Evolutionary conservation across 2,888 invertebrate species (phyloP), one percentile per base, ranked within the genome.

Genomic region (Invenusta paracnida): DNA sequence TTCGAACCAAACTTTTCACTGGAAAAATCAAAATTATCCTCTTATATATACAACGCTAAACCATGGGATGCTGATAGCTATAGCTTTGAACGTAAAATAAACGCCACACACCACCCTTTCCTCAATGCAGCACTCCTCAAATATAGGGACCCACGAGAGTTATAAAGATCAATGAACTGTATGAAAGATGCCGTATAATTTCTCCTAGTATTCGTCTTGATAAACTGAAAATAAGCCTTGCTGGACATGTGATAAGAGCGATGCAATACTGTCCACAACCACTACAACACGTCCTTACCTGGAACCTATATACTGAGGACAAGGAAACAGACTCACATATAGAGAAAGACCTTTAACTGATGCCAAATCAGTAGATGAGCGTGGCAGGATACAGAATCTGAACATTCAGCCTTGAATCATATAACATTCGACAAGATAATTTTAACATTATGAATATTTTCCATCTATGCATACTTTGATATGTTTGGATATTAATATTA

Each of bases 151-250:
- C n/a, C n/a, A 73, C 73, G 2, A 73, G 73, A 73, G 23, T 73
- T 73, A 73, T 23, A 73, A 73, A 73, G n/a, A n/a, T n/a, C 73
- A 5, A 73, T 13, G 27, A 73, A 73, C 73, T 23, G 2, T 73
- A 73, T n/a, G 17, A 73, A 73, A 73, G 73, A n/a, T n/a, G 25
- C 25, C 17, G 73, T 5, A n/a, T 73, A 73, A 73, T 23, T 73
- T 23, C 73, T 73, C 73, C 73, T 73, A 73, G 73, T 48, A 73
- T 5, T 73, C 27, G 73, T 23, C 73, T 73, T 73, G 73, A 73
- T 2, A 73, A 73, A 73, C 11, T 73, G 73, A 73, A 23, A 73
- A 5, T 73, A 73, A 73, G 73, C 17, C 27, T 73, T 73, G 25
- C 73, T 23, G 73, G 73, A n/a, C 73, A 73, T 23, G 25, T 73